Conservation (phyloP, 2,797 vertebrate genomes). For the Galagoides demidoff region DNA sequence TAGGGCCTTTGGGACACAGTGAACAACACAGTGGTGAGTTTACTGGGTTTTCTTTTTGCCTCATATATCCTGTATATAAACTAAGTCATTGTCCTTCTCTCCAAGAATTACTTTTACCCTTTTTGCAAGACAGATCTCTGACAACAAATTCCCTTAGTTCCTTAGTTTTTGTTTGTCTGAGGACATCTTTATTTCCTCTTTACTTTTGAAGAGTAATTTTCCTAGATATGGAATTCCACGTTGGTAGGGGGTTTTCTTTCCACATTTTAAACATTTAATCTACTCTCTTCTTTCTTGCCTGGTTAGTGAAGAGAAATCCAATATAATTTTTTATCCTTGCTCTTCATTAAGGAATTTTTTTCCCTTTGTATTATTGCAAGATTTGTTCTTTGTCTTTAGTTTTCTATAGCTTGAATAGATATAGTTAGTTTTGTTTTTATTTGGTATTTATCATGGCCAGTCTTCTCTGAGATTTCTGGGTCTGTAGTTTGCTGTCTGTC, state of each 20-base stretch:
- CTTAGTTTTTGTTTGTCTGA: neutral
- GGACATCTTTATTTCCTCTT: neutral
- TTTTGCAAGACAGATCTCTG: neutral
- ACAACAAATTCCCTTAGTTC: neutral
- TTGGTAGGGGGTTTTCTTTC: neutral
- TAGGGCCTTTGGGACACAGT: neutral
- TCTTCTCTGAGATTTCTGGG: neutral
- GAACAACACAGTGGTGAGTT: neutral
- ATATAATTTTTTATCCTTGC: neutral
- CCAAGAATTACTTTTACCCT: neutral
- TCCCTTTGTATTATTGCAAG: neutral
- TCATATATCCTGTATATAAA: neutral
- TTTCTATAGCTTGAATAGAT: conserved; percentile 4
- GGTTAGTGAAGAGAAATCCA: neutral
- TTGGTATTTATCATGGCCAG: neutral
- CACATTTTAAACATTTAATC: neutral
- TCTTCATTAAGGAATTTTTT: neutral
- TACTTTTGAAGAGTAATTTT: neutral
- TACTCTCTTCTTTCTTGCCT: neutral
- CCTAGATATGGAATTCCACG: neutral
- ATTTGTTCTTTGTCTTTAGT: neutral
- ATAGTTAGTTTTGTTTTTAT: neutral
- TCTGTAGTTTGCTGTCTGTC: neutral
- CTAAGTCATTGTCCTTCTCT: neutral
- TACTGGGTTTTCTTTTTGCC: neutral